Conservation (phyloP, 2,113 vertebrate species). For the Colistium nudipinnis region DNA sequence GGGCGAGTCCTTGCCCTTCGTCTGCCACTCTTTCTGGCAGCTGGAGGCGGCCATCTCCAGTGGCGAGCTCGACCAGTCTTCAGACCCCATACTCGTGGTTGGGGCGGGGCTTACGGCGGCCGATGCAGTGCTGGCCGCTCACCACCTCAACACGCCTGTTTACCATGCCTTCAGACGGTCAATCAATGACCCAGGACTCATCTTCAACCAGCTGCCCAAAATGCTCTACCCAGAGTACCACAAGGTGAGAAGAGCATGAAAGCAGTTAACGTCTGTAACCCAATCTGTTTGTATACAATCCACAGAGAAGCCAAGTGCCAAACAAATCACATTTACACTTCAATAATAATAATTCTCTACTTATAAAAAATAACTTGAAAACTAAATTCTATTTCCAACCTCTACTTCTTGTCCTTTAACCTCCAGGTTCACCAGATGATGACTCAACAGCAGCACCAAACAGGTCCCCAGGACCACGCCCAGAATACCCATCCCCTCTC, state of each 20-base stretch:
- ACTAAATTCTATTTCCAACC: no score
- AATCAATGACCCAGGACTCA: constrained; percentile 76
- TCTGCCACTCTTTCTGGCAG: constrained; percentile 84
- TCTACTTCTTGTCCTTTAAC: background rate
- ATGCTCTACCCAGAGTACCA: constrained; percentile 86
- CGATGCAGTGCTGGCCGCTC: constrained; percentile 79
- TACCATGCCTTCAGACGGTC: constrained; percentile 81
- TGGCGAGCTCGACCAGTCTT: constrained; percentile 68
- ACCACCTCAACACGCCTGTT: constrained; percentile 80
- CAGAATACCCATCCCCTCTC: background rate
- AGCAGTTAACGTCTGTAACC: no score
- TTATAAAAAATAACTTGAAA: no score
- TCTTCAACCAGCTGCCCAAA: constrained; percentile 86
- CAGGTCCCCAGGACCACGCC: background rate
- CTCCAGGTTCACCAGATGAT: constrained; percentile 85
- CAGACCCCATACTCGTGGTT: constrained; percentile 82
- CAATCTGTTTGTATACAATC: no score
- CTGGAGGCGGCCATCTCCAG: constrained; percentile 79
- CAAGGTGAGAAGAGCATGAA: constrained; percentile 72
- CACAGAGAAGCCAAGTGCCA: no score
- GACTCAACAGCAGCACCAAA: constrained; percentile 79
- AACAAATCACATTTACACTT: no score
- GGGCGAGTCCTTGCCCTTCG: constrained; percentile 81
- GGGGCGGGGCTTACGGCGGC: constrained; percentile 84
- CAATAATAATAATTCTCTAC: no score